Percentiles rank a stretch among this genome's conserved stretches.
phyloP scores from a whole-genome alignment of 2,113 vertebrate species.

The Hemiscyllium ocellatum region DNA sequence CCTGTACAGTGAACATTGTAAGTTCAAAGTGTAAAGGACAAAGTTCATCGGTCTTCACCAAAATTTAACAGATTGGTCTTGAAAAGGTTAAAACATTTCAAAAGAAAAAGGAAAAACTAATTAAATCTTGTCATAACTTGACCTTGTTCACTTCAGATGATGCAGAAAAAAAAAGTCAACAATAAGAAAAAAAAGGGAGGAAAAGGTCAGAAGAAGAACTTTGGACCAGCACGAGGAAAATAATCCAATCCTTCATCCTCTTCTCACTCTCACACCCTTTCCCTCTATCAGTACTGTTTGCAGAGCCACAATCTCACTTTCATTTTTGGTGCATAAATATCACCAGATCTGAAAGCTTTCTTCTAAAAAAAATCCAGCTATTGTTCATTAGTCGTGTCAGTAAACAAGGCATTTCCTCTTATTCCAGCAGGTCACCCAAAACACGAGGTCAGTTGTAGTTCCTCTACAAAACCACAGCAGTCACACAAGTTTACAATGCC shows the following conservation, averaged over 20 bases:
- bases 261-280: not conserved
- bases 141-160: not conserved
- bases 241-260: not conserved
- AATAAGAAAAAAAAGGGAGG: not conserved
- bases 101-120: not conserved
- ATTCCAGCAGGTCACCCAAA: not conserved
- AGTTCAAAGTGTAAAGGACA: too few species aligned
- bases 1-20: not conserved
- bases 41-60: not conserved
- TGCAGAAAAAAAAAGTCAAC: not conserved
- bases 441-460: not conserved
- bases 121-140: not conserved
- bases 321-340: not conserved
- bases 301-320: not conserved
- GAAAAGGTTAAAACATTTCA: not conserved
- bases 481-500: not conserved
- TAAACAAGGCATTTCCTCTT: conserved; percentile 19
- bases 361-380: conserved; percentile 5
- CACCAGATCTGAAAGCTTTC: not conserved
- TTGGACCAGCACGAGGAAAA: not conserved
- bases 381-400: not conserved
- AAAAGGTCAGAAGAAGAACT: not conserved
- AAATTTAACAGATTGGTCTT: not conserved
- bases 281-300: not conserved
- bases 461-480: not conserved